Percentiles rank a stretch among this genome's conserved stretches.
Conservation (phyloP, 2,888 invertebrate species). For the Athrips mouffetella region DNA sequence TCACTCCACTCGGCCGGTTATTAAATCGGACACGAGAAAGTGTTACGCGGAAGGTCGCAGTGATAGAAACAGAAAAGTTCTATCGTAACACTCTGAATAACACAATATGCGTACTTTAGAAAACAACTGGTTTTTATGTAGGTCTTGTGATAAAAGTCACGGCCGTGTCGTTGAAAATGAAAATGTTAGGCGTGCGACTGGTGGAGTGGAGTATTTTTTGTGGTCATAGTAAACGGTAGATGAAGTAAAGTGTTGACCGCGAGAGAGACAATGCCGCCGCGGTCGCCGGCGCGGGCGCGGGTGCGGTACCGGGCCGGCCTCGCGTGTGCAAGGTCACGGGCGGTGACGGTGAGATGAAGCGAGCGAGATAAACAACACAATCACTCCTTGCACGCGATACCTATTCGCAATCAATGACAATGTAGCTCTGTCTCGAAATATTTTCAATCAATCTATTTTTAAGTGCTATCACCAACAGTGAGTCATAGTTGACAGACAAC, state of each 20-base stretch:
- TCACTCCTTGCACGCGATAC: neutral
- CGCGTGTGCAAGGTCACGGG: neutral
- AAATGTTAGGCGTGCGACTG: no score
- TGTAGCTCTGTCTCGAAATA: no score
- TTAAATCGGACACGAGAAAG: conserved; percentile 34
- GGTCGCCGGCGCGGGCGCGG: neutral
- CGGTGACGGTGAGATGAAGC: neutral
- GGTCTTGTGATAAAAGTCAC: no score
- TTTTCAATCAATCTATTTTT: no score
- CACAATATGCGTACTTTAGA: neutral
- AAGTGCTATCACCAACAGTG: no score
- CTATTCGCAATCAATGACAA: no score
- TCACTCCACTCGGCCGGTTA: neutral
- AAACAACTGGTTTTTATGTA: neutral
- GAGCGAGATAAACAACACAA: neutral
- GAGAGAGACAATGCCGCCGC: no score
- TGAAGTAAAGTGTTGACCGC: no score
- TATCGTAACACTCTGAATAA: neutral
- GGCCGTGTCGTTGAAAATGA: no score
- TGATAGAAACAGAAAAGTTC: neutral
- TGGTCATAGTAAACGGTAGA: no score
- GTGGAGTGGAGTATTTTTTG: no score
- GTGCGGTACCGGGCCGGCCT: neutral
- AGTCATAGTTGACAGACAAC: no score
- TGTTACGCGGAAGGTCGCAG: conserved; percentile 22